Evolutionary conservation across 2,797 vertebrate species (phyloP).

Genomic region (Pipistrellus nathusii): DNA sequence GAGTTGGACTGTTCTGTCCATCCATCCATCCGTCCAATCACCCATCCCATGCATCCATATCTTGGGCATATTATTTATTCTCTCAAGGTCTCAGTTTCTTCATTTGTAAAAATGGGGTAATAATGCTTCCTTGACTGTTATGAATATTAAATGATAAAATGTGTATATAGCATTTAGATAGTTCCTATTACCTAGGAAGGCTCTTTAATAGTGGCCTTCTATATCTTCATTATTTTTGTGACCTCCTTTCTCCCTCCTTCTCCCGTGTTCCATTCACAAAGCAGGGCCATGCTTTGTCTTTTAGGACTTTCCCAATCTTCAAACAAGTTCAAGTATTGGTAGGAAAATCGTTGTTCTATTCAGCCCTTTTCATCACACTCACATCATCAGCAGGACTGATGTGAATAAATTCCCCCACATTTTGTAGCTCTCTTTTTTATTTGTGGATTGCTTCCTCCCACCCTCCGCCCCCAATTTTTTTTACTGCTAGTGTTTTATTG

Average conservation of each 20-base stretch:
- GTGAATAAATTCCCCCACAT: background rate
- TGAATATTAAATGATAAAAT: background rate
- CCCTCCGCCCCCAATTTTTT: background rate
- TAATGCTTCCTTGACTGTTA: background rate
- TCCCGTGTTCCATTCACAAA: background rate
- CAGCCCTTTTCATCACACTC: too few species aligned
- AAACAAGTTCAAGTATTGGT: background rate
- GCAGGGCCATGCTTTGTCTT: background rate
- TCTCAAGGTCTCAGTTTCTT: constrained; percentile 35
- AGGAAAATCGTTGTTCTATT: background rate
- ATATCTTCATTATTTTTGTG: background rate
- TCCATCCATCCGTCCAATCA: background rate
- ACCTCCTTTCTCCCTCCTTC: background rate
- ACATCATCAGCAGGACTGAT: background rate
- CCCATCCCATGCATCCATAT: background rate
- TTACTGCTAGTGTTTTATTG: background rate
- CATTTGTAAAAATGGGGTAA: constrained; percentile 29
- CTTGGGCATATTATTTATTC: background rate
- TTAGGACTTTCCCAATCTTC: background rate
- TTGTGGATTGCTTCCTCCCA: background rate
- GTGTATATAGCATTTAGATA: background rate
- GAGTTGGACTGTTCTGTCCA: background rate
- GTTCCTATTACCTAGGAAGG: background rate
- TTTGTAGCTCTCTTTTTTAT: background rate
- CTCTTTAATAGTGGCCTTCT: background rate